Evolutionary conservation across 2,888 invertebrate genomes (phyloP), one percentile per base, ranked within the genome.

Genomic region (Calephelis perditalis): DNA sequence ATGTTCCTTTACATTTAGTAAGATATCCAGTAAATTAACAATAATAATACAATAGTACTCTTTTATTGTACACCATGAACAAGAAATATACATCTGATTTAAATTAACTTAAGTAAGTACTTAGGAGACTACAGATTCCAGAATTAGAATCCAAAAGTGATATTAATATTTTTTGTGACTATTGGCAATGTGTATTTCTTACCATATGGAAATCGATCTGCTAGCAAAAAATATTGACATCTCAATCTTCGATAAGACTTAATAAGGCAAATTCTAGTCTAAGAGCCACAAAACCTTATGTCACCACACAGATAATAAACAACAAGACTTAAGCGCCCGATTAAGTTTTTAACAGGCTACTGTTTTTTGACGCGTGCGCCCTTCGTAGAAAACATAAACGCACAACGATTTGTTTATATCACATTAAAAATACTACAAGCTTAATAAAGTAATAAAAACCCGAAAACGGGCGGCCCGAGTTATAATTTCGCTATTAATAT

Each of bases 401-500:
- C 69, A 56, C 79, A 78, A 82, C 83, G 81, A 86, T 86, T 86
- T 87, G 86, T 88, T 87, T 88, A 84, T 84, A 82, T 71, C 79
- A 72, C 79, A 84, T 86, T 88, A 87, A 86, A 82, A 75, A 81
- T 83, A 83, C 82, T 73, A 74, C 73, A 68, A 70, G 71, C 75
- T 80, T 86, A 88, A 89, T 89, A 89, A 85, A 89, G 89, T 78
- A 84, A 90, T 90, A 89, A 89, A 87, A 85, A 80, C 77, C 75
- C 72, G 63, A 76, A 78, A 77, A 78, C 73, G 74, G 79, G 76
- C 78, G 74, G 65, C 70, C 69, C 66, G 73, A 75, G 77, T 79
- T 81, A 84, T 89, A 88, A 89, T 88, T 84, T 88, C 75, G 83
- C 89, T 87, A 90, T 90, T 90, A 89, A 90, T 89, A 90, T 90